Evolutionary conservation across 2,113 vertebrate species (phyloP).

Genomic region (Hystrix cristata): DNA sequence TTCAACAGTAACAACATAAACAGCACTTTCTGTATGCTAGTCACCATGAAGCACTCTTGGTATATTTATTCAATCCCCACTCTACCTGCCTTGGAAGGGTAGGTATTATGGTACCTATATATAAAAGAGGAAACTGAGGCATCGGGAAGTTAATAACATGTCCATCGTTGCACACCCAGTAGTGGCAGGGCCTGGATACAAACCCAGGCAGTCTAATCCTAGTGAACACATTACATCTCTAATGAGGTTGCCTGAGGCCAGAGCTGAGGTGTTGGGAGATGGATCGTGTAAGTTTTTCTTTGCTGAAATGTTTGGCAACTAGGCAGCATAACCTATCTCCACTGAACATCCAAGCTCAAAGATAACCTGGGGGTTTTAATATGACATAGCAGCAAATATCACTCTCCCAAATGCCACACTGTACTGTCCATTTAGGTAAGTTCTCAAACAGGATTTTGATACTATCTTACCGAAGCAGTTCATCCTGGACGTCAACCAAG

Average conservation of each 20-base stretch:
- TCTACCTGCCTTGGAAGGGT: not conserved
- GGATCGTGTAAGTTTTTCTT: not conserved
- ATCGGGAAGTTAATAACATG: not conserved
- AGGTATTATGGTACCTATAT: not conserved
- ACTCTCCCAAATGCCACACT: rapidly evolving
- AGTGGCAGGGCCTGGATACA: not conserved
- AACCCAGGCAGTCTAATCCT: not conserved
- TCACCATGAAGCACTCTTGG: not conserved
- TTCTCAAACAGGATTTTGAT: not conserved
- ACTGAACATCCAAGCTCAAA: not conserved
- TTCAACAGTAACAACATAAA: not conserved
- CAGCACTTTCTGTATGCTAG: no score
- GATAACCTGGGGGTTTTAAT: not conserved
- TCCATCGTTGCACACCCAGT: not conserved
- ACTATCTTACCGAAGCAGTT: conserved; percentile 90
- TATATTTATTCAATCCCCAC: not conserved
- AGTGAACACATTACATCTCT: rapidly evolving
- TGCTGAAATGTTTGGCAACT: not conserved
- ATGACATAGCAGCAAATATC: not conserved
- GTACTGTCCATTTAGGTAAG: not conserved
- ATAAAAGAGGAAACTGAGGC: not conserved
- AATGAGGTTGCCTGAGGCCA: not conserved
- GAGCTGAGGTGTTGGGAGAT: rapidly evolving
- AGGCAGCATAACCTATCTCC: not conserved
- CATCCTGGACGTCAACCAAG: conserved; percentile 90